Base-by-base conservation (phyloP, 2,797 vertebrate species). In the Liasis olivaceus region DNA sequence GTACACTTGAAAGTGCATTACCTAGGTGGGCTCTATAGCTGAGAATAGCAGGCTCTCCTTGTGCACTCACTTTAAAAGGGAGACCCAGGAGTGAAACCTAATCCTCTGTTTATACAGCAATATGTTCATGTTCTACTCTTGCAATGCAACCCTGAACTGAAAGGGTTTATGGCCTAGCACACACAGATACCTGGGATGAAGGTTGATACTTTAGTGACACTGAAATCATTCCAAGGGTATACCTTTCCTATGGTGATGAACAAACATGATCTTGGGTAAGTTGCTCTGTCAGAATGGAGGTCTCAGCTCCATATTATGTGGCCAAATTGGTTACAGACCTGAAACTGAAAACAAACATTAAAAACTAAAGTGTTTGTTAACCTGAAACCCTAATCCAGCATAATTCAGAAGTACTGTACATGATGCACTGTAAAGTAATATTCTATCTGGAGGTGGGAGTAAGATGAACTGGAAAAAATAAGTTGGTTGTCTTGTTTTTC, bases 11-110 rank as follows among this genome's bases (percentile, higher is more conserved):
- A 98, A 98, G 97, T 97, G 97, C 96, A 97, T 98, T 96, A 97
- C 98, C 98, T 98, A 98, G 98, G 98, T 98, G 98, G 98, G 98
- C 98, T 97, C 96, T 97, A 98, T 98, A 98, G 98, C 98, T 98
- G 97, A 96, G 97, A 97, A 96, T 94, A 87, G 81, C 95, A 97
- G 36, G 8, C 94, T 96, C 91, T 95, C 94, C 93, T 93, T 91
- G 36, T 92, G 90, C 85, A 3, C 93, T 96, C 95, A 93, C 89
- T 94, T 97, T 93, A 85, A 89, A 92, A 86, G 62, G 94, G 96
- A 97, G 93, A 96, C 87, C 69, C 64, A 42, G 91, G 85, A 94
- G 91, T 95, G 96, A 95, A 97, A 96, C 28, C 22, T 90, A 54
- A 94, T 6, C 81, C 96, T 96, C 89, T 97, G 95, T 96, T 97